Evolutionary conservation across 2,888 invertebrate genomes (phyloP).

Genomic region (Pyrrhia umbra): DNA sequence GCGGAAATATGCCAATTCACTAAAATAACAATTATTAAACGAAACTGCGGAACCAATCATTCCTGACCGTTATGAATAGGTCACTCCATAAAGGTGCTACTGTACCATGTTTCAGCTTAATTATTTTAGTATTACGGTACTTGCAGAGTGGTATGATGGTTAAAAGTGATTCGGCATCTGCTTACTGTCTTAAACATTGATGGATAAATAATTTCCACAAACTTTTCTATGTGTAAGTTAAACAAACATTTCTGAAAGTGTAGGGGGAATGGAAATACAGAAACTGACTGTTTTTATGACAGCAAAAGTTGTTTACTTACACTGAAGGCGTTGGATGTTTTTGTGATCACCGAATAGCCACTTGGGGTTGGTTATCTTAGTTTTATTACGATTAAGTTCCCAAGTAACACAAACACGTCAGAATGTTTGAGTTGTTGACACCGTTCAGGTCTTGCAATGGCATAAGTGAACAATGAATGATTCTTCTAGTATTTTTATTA

Average conservation of each 20-base stretch:
- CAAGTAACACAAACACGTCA: slow-evolving; percentile 50
- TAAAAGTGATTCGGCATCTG: slow-evolving; percentile 45
- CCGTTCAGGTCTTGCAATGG: slow-evolving; percentile 12
- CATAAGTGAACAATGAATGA: slow-evolving; percentile 4
- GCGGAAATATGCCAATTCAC: slow-evolving; percentile 38
- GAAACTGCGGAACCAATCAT: slow-evolving; percentile 9
- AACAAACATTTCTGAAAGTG: slow-evolving; percentile 55
- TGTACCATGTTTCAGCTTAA: neutral
- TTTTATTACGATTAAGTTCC: slow-evolving; percentile 61
- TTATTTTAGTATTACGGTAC: slow-evolving; percentile 18
- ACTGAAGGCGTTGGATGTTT: slow-evolving; percentile 65
- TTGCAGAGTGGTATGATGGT: slow-evolving; percentile 49
- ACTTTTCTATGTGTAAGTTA: slow-evolving; percentile 49
- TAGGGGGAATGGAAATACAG: slow-evolving; percentile 56
- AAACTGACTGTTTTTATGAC: slow-evolving; percentile 75
- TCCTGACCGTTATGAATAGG: slow-evolving; percentile 29
- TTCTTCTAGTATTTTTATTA: slow-evolving; percentile 8
- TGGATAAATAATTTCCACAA: slow-evolving; percentile 41
- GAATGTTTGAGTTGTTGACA: slow-evolving; percentile 48
- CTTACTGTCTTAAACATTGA: slow-evolving; percentile 54
- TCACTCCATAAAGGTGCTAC: slow-evolving; percentile 7
- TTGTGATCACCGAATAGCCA: slow-evolving; percentile 63
- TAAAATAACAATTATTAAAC: slow-evolving; percentile 25
- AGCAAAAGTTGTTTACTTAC: slow-evolving; percentile 70
- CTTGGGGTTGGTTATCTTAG: slow-evolving; percentile 55